A percentile compares a stretch with the other conserved stretches of the same genome.
Evolutionary conservation across 2,797 vertebrate species (phyloP).

Genomic region (Tokudaia tokunoshimensis): DNA sequence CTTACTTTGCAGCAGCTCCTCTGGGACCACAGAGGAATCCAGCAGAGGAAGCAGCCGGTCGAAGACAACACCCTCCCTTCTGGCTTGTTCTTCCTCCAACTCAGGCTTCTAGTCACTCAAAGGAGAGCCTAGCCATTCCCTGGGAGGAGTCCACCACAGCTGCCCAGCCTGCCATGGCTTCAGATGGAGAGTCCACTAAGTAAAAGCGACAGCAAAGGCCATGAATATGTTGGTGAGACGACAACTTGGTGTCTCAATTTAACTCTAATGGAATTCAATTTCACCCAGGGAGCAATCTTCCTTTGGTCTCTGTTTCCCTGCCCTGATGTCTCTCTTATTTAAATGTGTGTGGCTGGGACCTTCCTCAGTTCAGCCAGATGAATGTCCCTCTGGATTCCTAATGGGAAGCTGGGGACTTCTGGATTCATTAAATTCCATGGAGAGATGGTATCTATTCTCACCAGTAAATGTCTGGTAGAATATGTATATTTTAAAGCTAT

Average conservation of each 20-base stretch:
- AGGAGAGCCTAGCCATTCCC: neutral
- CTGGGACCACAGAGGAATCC: neutral
- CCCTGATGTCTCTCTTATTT: constrained; percentile 75
- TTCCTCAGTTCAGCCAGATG: neutral
- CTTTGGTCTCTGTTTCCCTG: constrained; percentile 64
- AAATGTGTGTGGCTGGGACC: constrained; percentile 60
- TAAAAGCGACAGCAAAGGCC: constrained; percentile 56
- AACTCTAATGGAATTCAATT: constrained; percentile 75
- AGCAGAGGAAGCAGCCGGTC: neutral
- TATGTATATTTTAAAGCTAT: neutral
- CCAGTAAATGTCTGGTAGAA: neutral
- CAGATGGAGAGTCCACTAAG: constrained; percentile 48
- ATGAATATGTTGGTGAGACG: constrained; percentile 54
- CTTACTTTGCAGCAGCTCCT: neutral
- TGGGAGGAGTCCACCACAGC: neutral
- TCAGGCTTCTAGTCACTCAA: neutral
- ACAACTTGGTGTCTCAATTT: constrained; percentile 74
- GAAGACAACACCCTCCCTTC: neutral
- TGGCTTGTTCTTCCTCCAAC: neutral
- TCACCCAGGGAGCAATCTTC: constrained; percentile 49
- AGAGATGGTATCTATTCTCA: neutral
- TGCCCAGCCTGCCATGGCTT: neutral
- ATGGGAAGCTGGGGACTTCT: neutral
- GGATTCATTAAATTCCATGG: constrained; percentile 53
- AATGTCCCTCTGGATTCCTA: constrained; percentile 43